Percentiles rank a stretch among this genome's conserved stretches.
These are phyloP conservation scores for Popillia japonica DNA, from an alignment of 1,140 invertebrate species.

Conservation along the genomic window DNA sequence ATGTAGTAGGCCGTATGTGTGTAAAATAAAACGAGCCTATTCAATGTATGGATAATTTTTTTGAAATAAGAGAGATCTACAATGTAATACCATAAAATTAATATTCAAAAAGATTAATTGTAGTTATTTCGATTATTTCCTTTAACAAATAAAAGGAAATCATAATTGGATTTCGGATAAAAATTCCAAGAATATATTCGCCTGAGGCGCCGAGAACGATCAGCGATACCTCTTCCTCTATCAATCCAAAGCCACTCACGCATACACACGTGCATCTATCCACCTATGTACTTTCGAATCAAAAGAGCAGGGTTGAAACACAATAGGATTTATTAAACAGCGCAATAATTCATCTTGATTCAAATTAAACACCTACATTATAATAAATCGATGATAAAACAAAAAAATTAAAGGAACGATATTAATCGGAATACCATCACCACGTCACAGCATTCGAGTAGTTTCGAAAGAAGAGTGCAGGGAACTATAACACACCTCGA, in stretches of 20 bases:
- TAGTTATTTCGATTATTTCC: neutral
- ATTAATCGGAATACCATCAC: slow-evolving; percentile 57
- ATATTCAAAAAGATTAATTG: neutral
- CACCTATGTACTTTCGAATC: neutral
- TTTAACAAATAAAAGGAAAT: neutral
- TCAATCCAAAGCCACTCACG: neutral
- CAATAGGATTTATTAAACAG: slow-evolving; percentile 23
- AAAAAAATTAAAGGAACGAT: slow-evolving; percentile 54
- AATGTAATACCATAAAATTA: neutral
- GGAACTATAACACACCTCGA: slow-evolving; percentile 58
- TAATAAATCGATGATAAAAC: slow-evolving; percentile 56
- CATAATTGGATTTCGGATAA: neutral
- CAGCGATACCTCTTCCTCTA: neutral
- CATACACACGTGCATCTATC: neutral
- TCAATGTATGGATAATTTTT: no score
- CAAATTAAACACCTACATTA: slow-evolving; percentile 54
- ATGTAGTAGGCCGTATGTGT: no score
- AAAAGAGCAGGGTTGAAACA: slow-evolving; percentile 22
- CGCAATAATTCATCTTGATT: slow-evolving; percentile 51
- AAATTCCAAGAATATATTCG: slow-evolving; percentile 27
- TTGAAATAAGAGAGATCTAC: no score
- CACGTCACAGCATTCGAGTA: slow-evolving; percentile 24
- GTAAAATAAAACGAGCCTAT: no score
- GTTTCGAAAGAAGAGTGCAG: slow-evolving; percentile 32
- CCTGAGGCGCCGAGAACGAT: neutral